Evolutionary conservation across 2,797 vertebrate species (phyloP).

Genomic region (Tympanoctomys barrerae): DNA sequence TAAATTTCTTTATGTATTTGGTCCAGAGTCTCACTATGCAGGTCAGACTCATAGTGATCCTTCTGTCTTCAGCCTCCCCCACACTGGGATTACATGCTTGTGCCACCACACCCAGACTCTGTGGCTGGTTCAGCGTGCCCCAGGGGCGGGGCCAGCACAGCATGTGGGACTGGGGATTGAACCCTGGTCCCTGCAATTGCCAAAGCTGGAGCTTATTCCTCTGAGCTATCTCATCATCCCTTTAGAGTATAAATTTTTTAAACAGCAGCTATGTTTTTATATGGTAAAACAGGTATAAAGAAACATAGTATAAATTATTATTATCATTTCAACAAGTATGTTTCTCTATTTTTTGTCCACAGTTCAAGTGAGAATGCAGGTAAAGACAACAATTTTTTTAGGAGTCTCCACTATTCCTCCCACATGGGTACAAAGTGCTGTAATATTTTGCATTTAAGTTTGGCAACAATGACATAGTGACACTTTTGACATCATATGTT

Average conservation of each 20-base stretch:
- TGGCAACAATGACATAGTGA: neutral
- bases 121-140: too few species aligned
- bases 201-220: too few species aligned
- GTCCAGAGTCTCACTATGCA: too few species aligned
- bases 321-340: neutral
- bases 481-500: neutral
- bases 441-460: neutral
- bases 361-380: slow-evolving; percentile 11
- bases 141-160: too few species aligned
- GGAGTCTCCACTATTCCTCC: neutral
- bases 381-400: neutral
- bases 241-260: neutral
- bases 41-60: too few species aligned
- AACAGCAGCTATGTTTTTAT: neutral
- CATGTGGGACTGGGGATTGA: too few species aligned
- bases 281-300: neutral
- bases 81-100: too few species aligned
- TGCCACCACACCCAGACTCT: too few species aligned
- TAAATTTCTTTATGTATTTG: too few species aligned
- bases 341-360: neutral
- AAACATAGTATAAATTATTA: neutral
- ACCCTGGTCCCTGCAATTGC: too few species aligned
- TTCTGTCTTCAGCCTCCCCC: too few species aligned
- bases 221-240: too few species aligned
- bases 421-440: neutral